phyloP scores from a whole-genome alignment of 2,888 invertebrate species.

The Drosophila meridiana region DNA sequence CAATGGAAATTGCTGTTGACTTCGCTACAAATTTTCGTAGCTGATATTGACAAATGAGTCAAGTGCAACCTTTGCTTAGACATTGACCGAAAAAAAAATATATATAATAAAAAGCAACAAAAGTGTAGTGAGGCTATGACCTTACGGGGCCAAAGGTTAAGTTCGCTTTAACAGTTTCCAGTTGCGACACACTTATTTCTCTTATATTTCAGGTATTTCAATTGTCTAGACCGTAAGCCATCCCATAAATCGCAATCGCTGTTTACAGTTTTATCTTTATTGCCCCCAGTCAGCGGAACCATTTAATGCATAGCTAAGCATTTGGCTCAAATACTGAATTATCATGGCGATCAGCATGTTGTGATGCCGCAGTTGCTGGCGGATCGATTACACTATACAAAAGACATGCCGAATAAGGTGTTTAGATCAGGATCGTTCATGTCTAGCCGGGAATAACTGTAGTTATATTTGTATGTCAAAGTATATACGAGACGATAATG shows the following conservation, averaged over 20 bases:
- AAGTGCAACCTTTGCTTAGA: constrained; percentile 22
- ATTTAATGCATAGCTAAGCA: constrained; percentile 17
- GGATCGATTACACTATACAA: constrained; percentile 16
- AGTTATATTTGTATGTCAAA: no score
- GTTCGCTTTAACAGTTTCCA: constrained; percentile 6
- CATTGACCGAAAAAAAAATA: neutral
- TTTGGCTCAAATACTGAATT: neutral
- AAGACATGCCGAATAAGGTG: neutral
- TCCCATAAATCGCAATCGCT: constrained; percentile 23
- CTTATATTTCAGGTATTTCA: constrained; percentile 14
- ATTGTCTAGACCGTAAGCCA: constrained; percentile 4
- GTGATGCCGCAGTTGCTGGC: neutral
- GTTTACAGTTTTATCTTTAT: constrained; percentile 29
- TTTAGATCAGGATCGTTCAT: neutral
- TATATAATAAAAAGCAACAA: neutral
- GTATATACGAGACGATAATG: neutral
- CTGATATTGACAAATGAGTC: constrained; percentile 14
- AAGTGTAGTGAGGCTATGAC: neutral
- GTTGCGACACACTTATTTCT: neutral
- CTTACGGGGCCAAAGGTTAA: constrained; percentile 14
- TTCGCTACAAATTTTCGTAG: neutral
- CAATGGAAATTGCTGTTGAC: neutral
- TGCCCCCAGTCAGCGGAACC: neutral
- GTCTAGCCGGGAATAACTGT: neutral
- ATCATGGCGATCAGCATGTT: constrained; percentile 31